Base-by-base conservation (phyloP, 2,888 invertebrate species). In the Tetanocera ferruginea region DNA sequence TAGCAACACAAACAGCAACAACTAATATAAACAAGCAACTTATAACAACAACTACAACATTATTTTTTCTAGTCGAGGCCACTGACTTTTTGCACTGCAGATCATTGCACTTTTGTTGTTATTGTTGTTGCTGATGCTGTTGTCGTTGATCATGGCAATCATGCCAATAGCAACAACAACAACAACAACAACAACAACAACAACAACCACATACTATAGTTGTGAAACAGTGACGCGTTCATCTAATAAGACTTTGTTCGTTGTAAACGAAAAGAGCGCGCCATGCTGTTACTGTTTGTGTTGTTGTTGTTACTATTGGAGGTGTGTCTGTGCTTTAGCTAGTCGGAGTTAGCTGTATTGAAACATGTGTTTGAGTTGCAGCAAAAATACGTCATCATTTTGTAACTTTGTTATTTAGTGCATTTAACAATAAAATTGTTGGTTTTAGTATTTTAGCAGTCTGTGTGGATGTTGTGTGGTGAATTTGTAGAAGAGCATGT, bases 1-100 rank as follows among this genome's bases (percentile, higher is more conserved):
- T 60, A 64, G 71, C 55, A 31, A n/a, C 5, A 31, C 49, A n/a
- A 31, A 57, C 66, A 64, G 19, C 49, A 17, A 51, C 25, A 49
- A 19, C 49, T 28, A 25, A 1, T 5, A 51, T 23, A 71, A 52
- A 34, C 34, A 9, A 43, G 52, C 28, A 37, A 64, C 72, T 71
- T 66, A 66, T 64, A 72, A 25, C 71, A 80, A 76, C 81, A 80
- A 23, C 57, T 37, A 37, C 80, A 80, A 70, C 80, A 66, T 19
- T 28, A 51, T 37, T 11, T 5, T 43, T 52, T 51, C 43, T 51
- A 62, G 70, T 28, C 11, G 76, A 84, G 87, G 86, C 86, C 87
- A 87, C 85, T 87, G 87, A 87, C 87, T 85, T 86, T 86, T 86
- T 81, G 82, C 84, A 83, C 82, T 84, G 85, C 83, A 83, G 87